These are phyloP conservation scores for Erythrocercus mccallii DNA, from an alignment of 2,113 vertebrate genomes.

Conservation along the genomic window DNA sequence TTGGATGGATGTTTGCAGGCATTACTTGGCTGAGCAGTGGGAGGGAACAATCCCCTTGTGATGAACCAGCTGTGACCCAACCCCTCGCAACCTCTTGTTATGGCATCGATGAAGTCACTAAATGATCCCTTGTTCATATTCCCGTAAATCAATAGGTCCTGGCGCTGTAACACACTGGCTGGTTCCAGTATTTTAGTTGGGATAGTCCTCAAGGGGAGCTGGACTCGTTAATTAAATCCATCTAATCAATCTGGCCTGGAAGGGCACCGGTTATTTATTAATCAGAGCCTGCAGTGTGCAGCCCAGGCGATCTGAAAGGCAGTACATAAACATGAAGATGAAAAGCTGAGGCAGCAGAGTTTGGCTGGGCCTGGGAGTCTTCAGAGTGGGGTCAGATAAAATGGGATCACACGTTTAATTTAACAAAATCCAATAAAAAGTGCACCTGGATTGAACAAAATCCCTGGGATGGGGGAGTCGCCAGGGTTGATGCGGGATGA, in stretches of 20 bases:
- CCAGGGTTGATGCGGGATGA: accelerated
- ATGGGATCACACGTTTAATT: neutral
- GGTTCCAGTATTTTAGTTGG: constrained; percentile 28
- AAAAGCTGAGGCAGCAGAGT: constrained; percentile 50
- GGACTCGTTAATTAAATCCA: constrained; percentile 58
- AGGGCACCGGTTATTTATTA: constrained; percentile 56
- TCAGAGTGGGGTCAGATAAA: neutral
- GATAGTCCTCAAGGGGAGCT: constrained; percentile 3
- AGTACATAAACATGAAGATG: constrained; percentile 64
- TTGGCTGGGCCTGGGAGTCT: constrained; percentile 5
- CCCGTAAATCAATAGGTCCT: constrained; percentile 17
- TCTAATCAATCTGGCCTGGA: constrained; percentile 62
- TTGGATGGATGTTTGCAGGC: neutral
- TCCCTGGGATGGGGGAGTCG: accelerated
- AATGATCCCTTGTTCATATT: neutral
- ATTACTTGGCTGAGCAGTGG: accelerated
- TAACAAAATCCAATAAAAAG: neutral
- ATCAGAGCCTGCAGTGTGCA: constrained; percentile 9
- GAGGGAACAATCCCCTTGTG: neutral
- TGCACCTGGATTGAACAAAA: neutral
- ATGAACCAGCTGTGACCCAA: neutral
- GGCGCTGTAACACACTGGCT: neutral
- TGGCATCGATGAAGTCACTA: neutral
- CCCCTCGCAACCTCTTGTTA: neutral
- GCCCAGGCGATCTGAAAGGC: constrained; percentile 16